Evolutionary conservation across 2,113 vertebrate genomes (phyloP).

Genomic region (Capreolus pygargus): DNA sequence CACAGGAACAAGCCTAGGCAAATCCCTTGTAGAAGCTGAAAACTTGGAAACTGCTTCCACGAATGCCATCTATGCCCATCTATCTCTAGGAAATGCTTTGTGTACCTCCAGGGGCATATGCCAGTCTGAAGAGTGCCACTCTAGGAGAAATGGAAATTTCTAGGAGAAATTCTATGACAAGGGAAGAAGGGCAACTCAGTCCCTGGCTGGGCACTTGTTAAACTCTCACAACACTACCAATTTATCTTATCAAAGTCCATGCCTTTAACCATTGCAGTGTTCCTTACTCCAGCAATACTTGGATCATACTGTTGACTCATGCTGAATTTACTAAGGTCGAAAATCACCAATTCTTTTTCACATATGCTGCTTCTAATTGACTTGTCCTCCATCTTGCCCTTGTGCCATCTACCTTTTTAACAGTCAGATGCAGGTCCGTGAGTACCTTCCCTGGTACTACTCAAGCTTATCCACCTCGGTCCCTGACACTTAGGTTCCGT

Average conservation of each 20-base stretch:
- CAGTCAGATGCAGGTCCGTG: neutral
- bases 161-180: neutral
- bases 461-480: neutral
- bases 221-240: neutral
- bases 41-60: neutral
- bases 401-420: neutral
- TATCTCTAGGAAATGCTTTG: neutral
- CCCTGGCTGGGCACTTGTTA: neutral
- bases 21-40: neutral
- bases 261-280: neutral
- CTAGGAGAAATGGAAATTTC: neutral
- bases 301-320: neutral
- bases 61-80: neutral
- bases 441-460: neutral
- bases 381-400: neutral
- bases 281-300: neutral
- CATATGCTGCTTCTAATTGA: neutral
- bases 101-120: neutral
- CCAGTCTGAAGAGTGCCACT: neutral
- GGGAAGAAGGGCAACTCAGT: neutral
- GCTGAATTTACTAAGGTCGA: neutral
- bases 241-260: neutral
- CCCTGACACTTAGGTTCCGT: neutral
- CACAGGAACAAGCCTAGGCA: neutral
- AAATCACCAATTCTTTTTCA: neutral